phyloP scores from a whole-genome alignment of 1,140 invertebrate species.

The Medauroidea extradentata region DNA sequence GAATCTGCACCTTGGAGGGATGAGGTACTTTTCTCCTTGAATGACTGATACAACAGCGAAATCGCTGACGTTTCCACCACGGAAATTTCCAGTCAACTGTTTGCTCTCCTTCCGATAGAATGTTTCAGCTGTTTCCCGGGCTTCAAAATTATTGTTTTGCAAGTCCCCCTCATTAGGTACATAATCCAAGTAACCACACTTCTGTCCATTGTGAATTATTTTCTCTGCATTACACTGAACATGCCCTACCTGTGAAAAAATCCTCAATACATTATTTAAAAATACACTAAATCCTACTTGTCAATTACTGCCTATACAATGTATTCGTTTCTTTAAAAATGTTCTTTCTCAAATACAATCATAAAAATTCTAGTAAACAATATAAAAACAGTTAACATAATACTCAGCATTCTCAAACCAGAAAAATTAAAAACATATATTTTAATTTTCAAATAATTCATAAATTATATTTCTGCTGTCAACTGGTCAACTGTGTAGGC shows the following conservation, averaged over 20 bases:
- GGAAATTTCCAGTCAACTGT: slow-evolving; percentile 12
- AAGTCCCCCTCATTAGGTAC: not conserved
- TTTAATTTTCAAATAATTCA: too few species aligned
- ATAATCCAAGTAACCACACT: not conserved
- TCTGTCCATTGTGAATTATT: not conserved
- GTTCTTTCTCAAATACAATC: too few species aligned
- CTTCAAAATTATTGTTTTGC: not conserved
- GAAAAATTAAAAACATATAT: too few species aligned
- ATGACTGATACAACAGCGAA: slow-evolving; percentile 31
- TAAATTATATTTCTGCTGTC: too few species aligned
- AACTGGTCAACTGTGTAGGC: too few species aligned
- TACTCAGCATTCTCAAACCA: too few species aligned
- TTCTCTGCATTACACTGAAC: not conserved
- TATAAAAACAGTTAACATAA: too few species aligned
- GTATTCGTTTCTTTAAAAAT: too few species aligned
- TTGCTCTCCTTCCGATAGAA: not conserved
- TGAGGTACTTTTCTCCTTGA: slow-evolving; percentile 38
- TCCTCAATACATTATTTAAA: too few species aligned
- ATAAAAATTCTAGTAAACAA: too few species aligned
- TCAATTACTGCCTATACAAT: too few species aligned
- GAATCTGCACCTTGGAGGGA: slow-evolving; percentile 45
- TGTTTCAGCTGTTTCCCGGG: not conserved
- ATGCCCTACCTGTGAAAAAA: not conserved
- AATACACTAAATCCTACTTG: too few species aligned
- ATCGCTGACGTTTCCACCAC: slow-evolving; percentile 37